These are phyloP conservation scores for Agriopis aurantiaria DNA, from an alignment of 2,888 invertebrate species.

Conservation along the genomic window DNA sequence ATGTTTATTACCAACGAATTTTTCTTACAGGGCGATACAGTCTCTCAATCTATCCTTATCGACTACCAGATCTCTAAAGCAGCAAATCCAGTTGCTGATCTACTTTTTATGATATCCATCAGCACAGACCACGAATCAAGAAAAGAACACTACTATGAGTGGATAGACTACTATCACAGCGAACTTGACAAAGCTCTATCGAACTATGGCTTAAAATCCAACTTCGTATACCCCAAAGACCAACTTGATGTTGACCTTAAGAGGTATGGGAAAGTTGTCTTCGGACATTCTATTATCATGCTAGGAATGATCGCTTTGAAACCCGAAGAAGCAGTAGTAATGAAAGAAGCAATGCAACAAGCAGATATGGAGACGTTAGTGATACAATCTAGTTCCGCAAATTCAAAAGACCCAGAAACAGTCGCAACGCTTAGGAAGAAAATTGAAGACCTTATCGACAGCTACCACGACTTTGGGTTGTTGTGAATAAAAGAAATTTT, in stretches of 20 bases:
- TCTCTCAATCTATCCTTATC: slow-evolving; percentile 50
- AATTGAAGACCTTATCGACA: slow-evolving; percentile 45
- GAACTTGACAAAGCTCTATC: slow-evolving; percentile 49
- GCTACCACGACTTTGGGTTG: slow-evolving; percentile 31
- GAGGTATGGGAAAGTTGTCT: slow-evolving; percentile 45
- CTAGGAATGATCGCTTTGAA: slow-evolving; percentile 39
- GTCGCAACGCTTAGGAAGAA: slow-evolving; percentile 35
- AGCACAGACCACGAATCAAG: slow-evolving; percentile 54
- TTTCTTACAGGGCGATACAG: slow-evolving; percentile 48
- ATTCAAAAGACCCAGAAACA: slow-evolving; percentile 16
- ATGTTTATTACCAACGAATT: neutral
- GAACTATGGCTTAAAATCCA: slow-evolving; percentile 49
- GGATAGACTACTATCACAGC: slow-evolving; percentile 54
- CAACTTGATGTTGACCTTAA: slow-evolving; percentile 53
- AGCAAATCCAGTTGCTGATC: slow-evolving; percentile 50
- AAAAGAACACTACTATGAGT: slow-evolving; percentile 48
- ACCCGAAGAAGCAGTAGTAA: slow-evolving; percentile 38
- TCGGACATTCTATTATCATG: slow-evolving; percentile 42
- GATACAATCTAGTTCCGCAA: neutral
- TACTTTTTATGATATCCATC: slow-evolving; percentile 53
- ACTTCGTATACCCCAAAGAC: slow-evolving; percentile 50
- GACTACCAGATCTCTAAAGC: slow-evolving; percentile 55
- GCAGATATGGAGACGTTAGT: slow-evolving; percentile 6
- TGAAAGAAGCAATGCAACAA: slow-evolving; percentile 39
- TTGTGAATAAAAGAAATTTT: neutral